Conservation (phyloP, 1,140 invertebrate species). For the Bombus huntii region DNA sequence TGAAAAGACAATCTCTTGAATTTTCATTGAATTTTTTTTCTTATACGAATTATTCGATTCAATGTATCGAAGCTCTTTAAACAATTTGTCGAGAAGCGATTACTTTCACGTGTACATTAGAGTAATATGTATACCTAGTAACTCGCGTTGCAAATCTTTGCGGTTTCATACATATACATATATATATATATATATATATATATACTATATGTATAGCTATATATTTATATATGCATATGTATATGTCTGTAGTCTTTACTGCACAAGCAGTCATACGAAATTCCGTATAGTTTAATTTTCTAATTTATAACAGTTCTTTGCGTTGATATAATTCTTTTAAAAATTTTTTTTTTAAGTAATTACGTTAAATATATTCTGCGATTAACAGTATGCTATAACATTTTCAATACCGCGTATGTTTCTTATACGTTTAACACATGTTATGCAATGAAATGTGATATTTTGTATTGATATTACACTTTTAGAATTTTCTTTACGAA, state of each 20-base stretch:
- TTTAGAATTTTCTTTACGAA: not conserved
- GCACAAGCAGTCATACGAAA: conserved; percentile 17
- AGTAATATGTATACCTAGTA: not conserved
- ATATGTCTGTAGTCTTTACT: not conserved
- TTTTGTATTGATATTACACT: not conserved
- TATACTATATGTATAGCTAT: not conserved
- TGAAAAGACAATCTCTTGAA: not conserved
- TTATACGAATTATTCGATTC: not conserved
- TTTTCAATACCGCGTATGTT: not conserved
- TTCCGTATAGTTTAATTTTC: conserved; percentile 6
- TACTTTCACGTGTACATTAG: not conserved
- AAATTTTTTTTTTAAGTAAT: not conserved
- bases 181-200: not conserved
- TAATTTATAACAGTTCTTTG: not conserved
- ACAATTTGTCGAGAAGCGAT: conserved; percentile 13
- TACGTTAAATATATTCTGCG: not conserved
- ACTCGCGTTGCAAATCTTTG: not conserved
- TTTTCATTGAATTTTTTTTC: not conserved
- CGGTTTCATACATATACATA: not conserved
- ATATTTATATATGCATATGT: not conserved
- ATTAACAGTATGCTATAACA: not conserved
- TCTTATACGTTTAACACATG: not conserved
- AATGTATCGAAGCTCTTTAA: conserved; percentile 9
- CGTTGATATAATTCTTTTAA: not conserved
- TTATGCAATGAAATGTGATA: not conserved